A percentile compares a stretch with the other conserved stretches of the same genome.
Evolutionary conservation across 2,888 invertebrate species (phyloP).

Genomic region (Rhamnusium bicolor): DNA sequence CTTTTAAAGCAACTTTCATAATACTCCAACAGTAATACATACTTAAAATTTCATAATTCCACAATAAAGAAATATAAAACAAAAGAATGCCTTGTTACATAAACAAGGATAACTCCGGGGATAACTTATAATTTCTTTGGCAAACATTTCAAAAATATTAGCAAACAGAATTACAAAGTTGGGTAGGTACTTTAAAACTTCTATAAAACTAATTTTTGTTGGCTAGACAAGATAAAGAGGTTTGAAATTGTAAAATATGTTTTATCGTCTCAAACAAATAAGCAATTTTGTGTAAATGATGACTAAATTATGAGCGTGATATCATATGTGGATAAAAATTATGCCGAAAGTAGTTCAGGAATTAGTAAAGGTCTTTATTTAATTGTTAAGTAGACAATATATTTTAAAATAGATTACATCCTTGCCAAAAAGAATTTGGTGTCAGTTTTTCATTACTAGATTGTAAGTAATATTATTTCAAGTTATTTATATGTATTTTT

Average conservation of each 20-base stretch:
- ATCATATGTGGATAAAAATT: no score
- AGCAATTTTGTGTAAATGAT: no score
- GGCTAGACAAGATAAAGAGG: neutral
- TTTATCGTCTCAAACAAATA: neutral
- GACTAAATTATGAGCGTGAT: no score
- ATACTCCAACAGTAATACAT: neutral
- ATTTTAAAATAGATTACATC: no score
- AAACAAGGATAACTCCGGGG: neutral
- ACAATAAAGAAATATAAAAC: neutral
- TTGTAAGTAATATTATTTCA: no score
- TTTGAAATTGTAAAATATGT: neutral
- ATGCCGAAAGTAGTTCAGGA: no score
- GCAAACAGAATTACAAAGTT: neutral
- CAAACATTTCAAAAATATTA: neutral
- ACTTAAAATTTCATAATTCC: neutral
- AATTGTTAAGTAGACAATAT: no score
- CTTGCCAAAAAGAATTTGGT: no score
- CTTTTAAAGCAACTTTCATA: no score
- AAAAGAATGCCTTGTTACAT: neutral
- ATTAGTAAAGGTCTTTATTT: no score
- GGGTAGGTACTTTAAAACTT: neutral
- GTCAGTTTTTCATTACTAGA: no score
- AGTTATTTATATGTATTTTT: no score
- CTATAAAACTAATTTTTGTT: neutral
- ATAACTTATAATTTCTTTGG: neutral